Evolutionary conservation across 2,113 vertebrate species (phyloP).

Genomic region (Neolamprologus sp.): DNA sequence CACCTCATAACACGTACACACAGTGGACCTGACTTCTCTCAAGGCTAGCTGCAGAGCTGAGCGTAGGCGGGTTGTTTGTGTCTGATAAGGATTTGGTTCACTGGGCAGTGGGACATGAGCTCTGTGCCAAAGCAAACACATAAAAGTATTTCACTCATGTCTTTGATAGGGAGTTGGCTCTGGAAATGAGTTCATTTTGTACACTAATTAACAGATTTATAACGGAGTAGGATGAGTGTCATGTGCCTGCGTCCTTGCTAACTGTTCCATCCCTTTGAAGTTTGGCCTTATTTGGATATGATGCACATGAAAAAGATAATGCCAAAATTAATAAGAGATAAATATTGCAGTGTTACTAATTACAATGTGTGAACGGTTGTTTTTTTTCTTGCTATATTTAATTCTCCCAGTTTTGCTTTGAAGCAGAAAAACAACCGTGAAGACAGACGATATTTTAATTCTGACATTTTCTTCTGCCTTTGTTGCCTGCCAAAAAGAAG

Average conservation of each 20-base stretch:
- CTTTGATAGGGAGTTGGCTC: slow-evolving; percentile 45
- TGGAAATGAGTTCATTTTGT: slow-evolving; percentile 31
- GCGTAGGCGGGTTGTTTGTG: slow-evolving; percentile 58
- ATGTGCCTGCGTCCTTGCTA: background rate
- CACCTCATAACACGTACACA: slow-evolving; percentile 44
- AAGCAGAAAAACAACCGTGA: background rate
- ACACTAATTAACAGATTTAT: slow-evolving; percentile 52
- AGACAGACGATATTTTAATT: slow-evolving; percentile 45
- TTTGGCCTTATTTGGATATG: slow-evolving; percentile 5
- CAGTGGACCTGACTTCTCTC: slow-evolving; percentile 40
- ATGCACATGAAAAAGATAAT: slow-evolving; percentile 13
- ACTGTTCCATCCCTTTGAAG: slow-evolving; percentile 31
- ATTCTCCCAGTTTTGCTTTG: slow-evolving; percentile 27
- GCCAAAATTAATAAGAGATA: slow-evolving; percentile 35
- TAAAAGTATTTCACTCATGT: slow-evolving; percentile 47
- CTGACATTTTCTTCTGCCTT: slow-evolving; percentile 36
- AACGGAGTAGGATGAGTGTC: slow-evolving; percentile 15
- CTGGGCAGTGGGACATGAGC: slow-evolving; percentile 30
- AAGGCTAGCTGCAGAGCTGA: slow-evolving; percentile 35
- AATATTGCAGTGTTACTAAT: slow-evolving; percentile 41
- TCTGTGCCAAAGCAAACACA: slow-evolving; percentile 55
- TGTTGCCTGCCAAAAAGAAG: slow-evolving; percentile 2
- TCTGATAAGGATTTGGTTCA: slow-evolving; percentile 59
- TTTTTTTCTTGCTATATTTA: slow-evolving; percentile 3
- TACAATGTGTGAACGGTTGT: slow-evolving; percentile 3